Evolutionary conservation across 1,140 invertebrate species (phyloP).

Genomic region (Elymnias hypermnestra): DNA sequence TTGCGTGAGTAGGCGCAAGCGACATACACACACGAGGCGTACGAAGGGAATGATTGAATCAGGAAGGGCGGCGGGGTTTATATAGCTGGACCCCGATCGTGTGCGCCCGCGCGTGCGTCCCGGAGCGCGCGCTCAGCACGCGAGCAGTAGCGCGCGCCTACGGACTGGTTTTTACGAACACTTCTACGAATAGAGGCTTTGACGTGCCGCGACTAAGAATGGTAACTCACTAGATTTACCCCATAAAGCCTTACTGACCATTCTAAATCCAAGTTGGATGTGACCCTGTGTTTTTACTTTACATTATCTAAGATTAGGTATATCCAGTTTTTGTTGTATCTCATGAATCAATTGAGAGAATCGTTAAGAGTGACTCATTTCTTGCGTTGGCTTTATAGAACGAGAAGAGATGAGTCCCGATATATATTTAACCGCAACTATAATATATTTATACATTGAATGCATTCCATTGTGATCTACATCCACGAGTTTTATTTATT

Average conservation of each 20-base stretch:
- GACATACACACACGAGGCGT: constrained; percentile 53
- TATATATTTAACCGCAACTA: no score
- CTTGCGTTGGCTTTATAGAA: no score
- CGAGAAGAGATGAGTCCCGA: no score
- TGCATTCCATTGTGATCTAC: no score
- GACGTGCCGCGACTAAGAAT: constrained; percentile 63
- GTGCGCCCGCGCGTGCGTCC: constrained; percentile 49
- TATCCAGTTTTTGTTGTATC: constrained; percentile 5
- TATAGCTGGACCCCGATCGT: constrained; percentile 45
- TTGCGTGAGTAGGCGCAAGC: constrained; percentile 34
- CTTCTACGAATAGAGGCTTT: constrained; percentile 67
- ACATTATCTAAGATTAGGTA: constrained; percentile 1
- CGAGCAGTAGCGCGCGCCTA: constrained; percentile 66
- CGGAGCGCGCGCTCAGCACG: constrained; percentile 61
- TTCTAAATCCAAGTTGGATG: constrained; percentile 16
- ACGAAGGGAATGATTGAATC: constrained; percentile 63
- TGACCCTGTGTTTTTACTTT: constrained; percentile 17
- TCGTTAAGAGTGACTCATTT: constrained; percentile 5
- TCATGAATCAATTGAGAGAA: not conserved
- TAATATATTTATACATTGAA: no score
- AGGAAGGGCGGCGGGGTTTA: constrained; percentile 57
- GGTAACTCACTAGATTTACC: constrained; percentile 35
- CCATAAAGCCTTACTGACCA: constrained; percentile 44
- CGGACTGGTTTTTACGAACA: constrained; percentile 57
- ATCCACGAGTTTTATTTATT: no score